Base-by-base conservation (phyloP, 2,113 vertebrate genomes). In the Nothocercus julius region DNA sequence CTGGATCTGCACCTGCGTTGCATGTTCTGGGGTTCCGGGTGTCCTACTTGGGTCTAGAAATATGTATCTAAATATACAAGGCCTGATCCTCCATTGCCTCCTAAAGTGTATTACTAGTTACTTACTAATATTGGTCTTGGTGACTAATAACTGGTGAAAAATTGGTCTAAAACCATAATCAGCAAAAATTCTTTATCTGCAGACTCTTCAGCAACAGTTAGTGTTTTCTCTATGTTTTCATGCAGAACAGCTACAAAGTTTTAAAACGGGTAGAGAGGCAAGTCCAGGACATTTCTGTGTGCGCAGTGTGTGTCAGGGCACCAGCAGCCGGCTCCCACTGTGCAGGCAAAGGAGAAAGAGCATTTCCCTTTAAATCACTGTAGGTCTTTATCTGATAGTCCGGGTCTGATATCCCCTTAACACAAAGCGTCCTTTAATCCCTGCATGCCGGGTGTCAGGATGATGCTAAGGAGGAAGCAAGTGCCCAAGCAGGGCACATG, bases 41-140 rank as follows among this genome's bases (percentile, higher is more conserved):
- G 66, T 4, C 15, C 45, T 18, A 2, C 40, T 22, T 11, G 82
- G 68, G n/a, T 19, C 73, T 7, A 5, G 1, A 16, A 22, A 3
- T 2, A 8, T 0, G 45, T 4, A 0, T 7, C 30, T 8, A 0
- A 8, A 12, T 13, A 2, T 1, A 12, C 18, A 1, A 0, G 49
- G 36, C 21, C 42, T 30, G 53, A 8, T 53, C 44, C 18, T 45
- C 69, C 12, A 2, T 0, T 7, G 70, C 54, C 58, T 81, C 56
- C 1, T 4, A 25, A 54, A 36, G 2, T 9, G 9, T 16, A 13
- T 34, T 22, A 45, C 86, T 54, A 9, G 30, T 19, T n/a, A 4
- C 11, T 21, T 17, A 6, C 40, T 42, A 36, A 36, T 36, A 36
- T 6, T 36, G 36, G 36, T 36, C 36, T 36, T 36, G 36, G 36